phyloP scores from a whole-genome alignment of 1,140 invertebrate species.

The Reticulitermes speratus region DNA sequence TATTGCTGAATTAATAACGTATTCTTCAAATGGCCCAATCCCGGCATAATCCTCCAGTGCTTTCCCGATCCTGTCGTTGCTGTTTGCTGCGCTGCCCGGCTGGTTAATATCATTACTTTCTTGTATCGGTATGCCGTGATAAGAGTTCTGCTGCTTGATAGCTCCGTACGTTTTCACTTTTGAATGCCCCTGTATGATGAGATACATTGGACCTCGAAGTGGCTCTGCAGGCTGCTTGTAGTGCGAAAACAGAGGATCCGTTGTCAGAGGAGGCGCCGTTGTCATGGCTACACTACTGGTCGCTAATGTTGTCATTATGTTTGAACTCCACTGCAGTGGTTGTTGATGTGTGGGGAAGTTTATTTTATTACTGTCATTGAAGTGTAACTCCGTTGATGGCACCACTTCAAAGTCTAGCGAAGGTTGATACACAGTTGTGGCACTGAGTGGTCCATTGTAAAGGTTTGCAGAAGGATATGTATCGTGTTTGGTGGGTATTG shows the following conservation, averaged over 20 bases:
- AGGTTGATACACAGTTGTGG: background rate
- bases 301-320: slow-evolving; percentile 33
- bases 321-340: background rate
- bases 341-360: background rate
- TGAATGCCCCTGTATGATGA: slow-evolving; percentile 79
- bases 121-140: slow-evolving; percentile 41
- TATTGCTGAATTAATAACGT: background rate
- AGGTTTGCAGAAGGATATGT: background rate
- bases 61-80: background rate
- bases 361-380: background rate
- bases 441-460: background rate
- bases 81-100: background rate
- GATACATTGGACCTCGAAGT: slow-evolving; percentile 64
- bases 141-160: slow-evolving; percentile 48
- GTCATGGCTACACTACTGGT: slow-evolving; percentile 32
- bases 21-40: background rate
- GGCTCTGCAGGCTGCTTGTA: slow-evolving; percentile 64
- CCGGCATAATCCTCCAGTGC: background rate
- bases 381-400: background rate
- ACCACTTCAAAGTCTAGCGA: background rate
- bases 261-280: slow-evolving; percentile 48
- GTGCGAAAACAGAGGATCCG: slow-evolving; percentile 58
- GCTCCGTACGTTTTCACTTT: slow-evolving; percentile 79
- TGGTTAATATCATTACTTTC: slow-evolving; percentile 29
- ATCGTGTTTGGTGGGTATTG: background rate